Percentiles rank a stretch among this genome's conserved stretches.
phyloP scores from a whole-genome alignment of 2,888 invertebrate species.

The Acanthoscelides obtectus region DNA sequence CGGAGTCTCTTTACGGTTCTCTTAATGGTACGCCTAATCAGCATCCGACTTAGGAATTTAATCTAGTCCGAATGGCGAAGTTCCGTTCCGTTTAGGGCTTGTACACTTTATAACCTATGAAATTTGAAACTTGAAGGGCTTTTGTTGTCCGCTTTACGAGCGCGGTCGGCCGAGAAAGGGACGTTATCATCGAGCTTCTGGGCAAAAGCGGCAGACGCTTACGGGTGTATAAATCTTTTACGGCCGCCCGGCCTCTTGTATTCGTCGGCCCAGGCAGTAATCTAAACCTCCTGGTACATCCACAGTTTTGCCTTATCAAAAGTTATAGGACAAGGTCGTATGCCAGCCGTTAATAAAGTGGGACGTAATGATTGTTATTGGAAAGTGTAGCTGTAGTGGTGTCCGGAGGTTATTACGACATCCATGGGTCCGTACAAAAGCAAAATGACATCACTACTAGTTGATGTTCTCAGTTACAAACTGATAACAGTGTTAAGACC shows the following conservation, averaged over 20 bases:
- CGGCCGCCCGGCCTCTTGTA: neutral
- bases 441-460: too few relatives aligned
- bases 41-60: slow-evolving; percentile 11
- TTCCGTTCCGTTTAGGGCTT: slow-evolving; percentile 6
- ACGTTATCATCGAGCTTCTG: neutral
- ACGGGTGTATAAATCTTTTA: neutral
- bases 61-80: slow-evolving; percentile 8
- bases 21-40: slow-evolving; percentile 8
- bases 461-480: too few relatives aligned
- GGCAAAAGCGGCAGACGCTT: neutral
- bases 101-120: slow-evolving; percentile 11
- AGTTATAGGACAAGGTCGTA: neutral
- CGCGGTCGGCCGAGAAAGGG: neutral
- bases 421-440: too few relatives aligned
- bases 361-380: neutral
- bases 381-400: neutral
- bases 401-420: too few relatives aligned
- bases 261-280: neutral
- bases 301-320: neutral
- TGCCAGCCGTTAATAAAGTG: neutral
- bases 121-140: slow-evolving; percentile 7
- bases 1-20: slow-evolving; percentile 6
- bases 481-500: too few relatives aligned
- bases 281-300: neutral
- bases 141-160: neutral